Conservation (phyloP, 2,888 invertebrate genomes). For the Hirtodrosophila alboralis region DNA sequence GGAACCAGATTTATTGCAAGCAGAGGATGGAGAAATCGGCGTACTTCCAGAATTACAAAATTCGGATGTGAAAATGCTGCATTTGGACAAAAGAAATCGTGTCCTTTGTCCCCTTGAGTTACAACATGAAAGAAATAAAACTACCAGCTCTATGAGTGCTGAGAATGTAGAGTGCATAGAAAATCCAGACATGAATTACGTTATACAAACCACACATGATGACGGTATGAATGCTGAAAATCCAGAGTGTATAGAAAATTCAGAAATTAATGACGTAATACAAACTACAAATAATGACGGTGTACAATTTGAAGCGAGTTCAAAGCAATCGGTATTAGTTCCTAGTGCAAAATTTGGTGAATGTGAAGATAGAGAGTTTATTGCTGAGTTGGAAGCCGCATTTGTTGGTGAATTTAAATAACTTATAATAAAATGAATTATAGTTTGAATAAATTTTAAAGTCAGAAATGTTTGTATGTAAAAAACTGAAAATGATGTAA, state of each 20-base stretch:
- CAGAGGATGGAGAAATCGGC: neutral
- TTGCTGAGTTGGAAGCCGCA: constrained; percentile 41
- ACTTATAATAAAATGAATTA: neutral
- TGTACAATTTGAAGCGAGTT: neutral
- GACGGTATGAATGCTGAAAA: neutral
- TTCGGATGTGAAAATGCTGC: neutral
- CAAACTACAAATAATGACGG: neutral
- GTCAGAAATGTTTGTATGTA: too few relatives aligned
- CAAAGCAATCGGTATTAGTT: neutral
- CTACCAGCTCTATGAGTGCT: neutral
- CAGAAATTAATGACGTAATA: neutral
- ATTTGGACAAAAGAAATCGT: neutral
- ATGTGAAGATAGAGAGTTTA: constrained; percentile 23
- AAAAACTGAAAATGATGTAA: too few relatives aligned
- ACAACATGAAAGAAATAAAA: neutral
- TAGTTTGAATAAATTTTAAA: too few relatives aligned
- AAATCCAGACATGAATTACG: neutral
- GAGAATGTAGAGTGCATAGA: neutral
- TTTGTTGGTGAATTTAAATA: constrained; percentile 49
- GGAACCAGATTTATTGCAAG: neutral
- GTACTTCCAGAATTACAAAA: neutral
- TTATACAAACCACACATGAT: neutral
- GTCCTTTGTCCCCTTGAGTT: neutral
- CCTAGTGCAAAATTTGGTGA: neutral
- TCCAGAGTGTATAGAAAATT: neutral